Conservation (phyloP, 1,140 invertebrate genomes). For the Drepana arcuata region DNA sequence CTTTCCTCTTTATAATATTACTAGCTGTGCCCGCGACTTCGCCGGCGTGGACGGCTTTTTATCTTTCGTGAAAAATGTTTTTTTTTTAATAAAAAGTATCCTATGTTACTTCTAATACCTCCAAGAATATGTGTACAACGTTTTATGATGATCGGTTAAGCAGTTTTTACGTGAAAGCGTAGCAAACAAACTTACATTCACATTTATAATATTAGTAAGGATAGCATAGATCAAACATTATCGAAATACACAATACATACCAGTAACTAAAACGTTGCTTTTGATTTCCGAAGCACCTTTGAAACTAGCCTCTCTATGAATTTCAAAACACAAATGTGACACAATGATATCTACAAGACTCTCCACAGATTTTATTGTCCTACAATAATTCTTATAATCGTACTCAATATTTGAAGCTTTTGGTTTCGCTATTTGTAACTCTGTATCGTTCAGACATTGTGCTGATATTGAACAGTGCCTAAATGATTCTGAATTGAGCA, state of each 20-base stretch:
- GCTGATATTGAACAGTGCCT: constrained; percentile 71
- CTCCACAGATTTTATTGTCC: constrained; percentile 53
- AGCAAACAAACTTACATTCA: no score
- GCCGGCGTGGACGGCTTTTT: no score
- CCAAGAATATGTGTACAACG: no score
- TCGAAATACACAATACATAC: constrained; percentile 43
- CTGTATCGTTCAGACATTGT: constrained; percentile 56
- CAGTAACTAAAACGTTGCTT: constrained; percentile 71
- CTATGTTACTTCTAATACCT: no score
- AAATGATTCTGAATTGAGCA: constrained; percentile 74
- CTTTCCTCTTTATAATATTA: no score
- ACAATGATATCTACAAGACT: constrained; percentile 53
- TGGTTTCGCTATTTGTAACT: constrained; percentile 32
- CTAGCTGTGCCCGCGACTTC: no score
- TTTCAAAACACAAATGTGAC: constrained; percentile 63
- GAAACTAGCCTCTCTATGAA: constrained; percentile 50
- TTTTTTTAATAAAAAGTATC: no score
- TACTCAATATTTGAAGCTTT: constrained; percentile 35
- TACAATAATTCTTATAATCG: constrained; percentile 55
- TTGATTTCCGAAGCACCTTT: constrained; percentile 68
- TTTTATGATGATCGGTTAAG: no score
- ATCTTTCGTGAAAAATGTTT: no score
- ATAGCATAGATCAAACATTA: no score
- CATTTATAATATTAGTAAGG: no score
- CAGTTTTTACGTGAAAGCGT: no score